phyloP scores from a whole-genome alignment of 2,113 vertebrate genomes.

The Promerops cafer region DNA sequence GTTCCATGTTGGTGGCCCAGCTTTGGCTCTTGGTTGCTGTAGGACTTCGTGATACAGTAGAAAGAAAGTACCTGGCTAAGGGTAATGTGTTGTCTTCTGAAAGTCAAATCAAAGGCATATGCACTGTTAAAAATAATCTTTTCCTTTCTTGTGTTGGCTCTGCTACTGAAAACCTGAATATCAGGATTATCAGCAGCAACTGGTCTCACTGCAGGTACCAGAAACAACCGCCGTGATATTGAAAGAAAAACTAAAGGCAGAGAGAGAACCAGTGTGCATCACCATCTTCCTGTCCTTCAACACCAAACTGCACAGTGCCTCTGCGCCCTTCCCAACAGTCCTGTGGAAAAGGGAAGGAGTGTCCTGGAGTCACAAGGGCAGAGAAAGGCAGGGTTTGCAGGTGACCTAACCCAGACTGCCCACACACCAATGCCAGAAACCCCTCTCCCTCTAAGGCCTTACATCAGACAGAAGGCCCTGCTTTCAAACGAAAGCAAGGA shows the following conservation, averaged over 20 bases:
- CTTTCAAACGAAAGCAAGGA: neutral
- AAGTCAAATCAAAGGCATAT: neutral
- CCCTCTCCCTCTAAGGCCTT: neutral
- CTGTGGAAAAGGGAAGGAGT: neutral
- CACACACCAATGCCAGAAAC: neutral
- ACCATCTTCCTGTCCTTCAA: neutral
- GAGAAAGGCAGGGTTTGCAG: neutral
- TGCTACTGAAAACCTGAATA: neutral
- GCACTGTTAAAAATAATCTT: neutral
- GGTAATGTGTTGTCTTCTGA: neutral
- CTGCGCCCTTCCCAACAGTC: neutral
- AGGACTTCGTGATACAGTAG: neutral
- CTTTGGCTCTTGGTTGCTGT: neutral
- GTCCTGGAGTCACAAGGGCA: fast-evolving
- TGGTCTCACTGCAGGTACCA: neutral
- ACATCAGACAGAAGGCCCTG: neutral
- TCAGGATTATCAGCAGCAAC: neutral
- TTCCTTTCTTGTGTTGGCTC: neutral
- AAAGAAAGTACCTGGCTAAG: neutral
- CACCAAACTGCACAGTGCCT: neutral
- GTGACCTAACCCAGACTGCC: no score
- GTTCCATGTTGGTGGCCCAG: neutral
- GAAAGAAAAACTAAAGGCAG: neutral
- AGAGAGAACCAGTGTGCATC: neutral
- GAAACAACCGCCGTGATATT: neutral